phyloP scores from a whole-genome alignment of 2,113 vertebrate genomes.

The Limanda limanda region DNA sequence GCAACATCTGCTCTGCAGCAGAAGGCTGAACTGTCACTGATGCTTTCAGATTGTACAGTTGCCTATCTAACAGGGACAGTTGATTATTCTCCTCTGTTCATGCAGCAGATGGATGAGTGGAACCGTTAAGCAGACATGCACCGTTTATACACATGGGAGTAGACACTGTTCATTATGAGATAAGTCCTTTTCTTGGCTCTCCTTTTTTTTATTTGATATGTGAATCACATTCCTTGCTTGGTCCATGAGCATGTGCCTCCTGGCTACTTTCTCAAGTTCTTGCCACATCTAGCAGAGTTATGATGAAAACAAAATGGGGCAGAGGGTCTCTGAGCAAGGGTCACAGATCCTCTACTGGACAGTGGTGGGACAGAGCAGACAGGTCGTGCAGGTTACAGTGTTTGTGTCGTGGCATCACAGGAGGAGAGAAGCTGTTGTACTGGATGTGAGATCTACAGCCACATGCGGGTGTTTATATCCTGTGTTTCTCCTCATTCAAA shows the following conservation, averaged over 20 bases:
- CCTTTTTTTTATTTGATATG: too few species aligned
- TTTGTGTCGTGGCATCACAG: neutral
- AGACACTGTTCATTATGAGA: too few species aligned
- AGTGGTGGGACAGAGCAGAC: constrained; percentile 11
- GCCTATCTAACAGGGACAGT: neutral
- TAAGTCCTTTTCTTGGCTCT: too few species aligned
- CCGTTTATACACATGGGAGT: neutral
- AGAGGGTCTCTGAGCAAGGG: constrained; percentile 34
- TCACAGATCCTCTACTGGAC: constrained; percentile 19
- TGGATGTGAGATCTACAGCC: constrained; percentile 17
- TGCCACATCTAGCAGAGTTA: constrained; percentile 52
- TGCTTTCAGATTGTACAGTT: constrained; percentile 11
- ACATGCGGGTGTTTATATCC: neutral
- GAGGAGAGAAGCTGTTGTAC: neutral
- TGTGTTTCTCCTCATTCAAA: neutral
- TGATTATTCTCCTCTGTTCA: neutral
- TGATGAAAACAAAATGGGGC: constrained; percentile 21
- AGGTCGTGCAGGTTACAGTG: constrained; percentile 24
- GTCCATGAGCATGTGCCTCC: neutral
- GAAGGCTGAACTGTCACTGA: constrained; percentile 26
- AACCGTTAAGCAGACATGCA: neutral
- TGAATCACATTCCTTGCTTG: neutral
- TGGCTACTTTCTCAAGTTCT: constrained; percentile 37
- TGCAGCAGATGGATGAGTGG: neutral
- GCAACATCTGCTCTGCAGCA: constrained; percentile 49